Percentiles rank a stretch among this genome's conserved stretches.
phyloP scores from a whole-genome alignment of 2,797 vertebrate genomes.

The Arrhamphus sclerolepis region DNA sequence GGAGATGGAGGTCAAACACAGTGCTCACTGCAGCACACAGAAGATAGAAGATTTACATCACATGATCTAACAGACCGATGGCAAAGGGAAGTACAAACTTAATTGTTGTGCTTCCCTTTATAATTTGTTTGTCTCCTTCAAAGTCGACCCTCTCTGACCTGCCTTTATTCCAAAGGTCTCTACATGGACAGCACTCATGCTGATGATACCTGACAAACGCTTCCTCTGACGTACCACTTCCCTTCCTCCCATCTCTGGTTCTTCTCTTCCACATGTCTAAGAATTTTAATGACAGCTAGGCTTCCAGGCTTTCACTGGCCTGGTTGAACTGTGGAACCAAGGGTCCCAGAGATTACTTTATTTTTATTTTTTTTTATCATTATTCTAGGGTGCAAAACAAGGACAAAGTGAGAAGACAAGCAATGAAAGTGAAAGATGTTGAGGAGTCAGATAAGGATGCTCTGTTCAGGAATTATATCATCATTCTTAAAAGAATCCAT shows the following conservation, averaged over 20 bases:
- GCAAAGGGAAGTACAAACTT: too few species aligned
- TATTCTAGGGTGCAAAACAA: conserved; percentile 46
- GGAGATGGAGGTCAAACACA: too few species aligned
- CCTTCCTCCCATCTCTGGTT: conserved; percentile 82
- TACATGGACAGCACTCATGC: conserved; percentile 57
- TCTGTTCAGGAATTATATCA: conserved; percentile 52
- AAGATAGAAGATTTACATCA: too few species aligned
- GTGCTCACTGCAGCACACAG: too few species aligned
- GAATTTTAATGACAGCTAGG: conserved; percentile 87
- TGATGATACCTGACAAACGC: conserved; percentile 77
- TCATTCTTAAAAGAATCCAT: conserved; percentile 63
- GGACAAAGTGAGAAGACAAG: conserved; percentile 18
- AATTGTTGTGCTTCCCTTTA: not conserved
- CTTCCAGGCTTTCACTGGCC: conserved; percentile 77
- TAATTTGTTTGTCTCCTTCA: conserved; percentile 8
- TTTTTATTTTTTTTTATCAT: conserved; percentile 22
- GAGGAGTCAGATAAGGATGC: conserved; percentile 41
- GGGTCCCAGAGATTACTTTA: conserved; percentile 59
- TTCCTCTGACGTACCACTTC: conserved; percentile 60
- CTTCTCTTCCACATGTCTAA: conserved; percentile 88
- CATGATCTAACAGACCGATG: too few species aligned
- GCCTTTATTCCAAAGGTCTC: conserved; percentile 35
- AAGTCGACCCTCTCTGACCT: conserved; percentile 28
- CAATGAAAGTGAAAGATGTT: conserved; percentile 14
- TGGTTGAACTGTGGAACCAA: conserved; percentile 65